Base-by-base conservation (phyloP, 2,888 invertebrate species). In the Encarsia formosa region DNA sequence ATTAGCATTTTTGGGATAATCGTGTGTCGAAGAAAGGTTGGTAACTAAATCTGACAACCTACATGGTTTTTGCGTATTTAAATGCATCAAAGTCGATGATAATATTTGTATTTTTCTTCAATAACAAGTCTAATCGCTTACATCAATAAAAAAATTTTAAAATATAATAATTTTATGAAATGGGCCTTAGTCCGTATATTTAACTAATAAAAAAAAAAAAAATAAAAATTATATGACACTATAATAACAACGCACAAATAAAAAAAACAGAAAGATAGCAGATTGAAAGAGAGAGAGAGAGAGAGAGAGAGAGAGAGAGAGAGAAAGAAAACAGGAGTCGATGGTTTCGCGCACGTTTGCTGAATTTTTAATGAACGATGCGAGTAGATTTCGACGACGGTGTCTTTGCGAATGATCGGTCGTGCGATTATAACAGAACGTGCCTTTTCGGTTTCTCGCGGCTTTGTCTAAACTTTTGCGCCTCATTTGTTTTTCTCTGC, bases 281-380 rank as follows among this genome's bases (percentile, higher is more conserved):
- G 26, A 29, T 2, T 29, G 31, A 26, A 29, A 31, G 29, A 31
- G 39, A 31, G 34, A 18, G 41, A 32, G 39, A 49, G 32, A 34
- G 29, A 38, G 37, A 46, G 42, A 49, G 29, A 23, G 35, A 23
- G n/a, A 43, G 49, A 43, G 45, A 49, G 37, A 41, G 18, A 35
- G 9, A 22, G 35, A 24, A 47, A 31, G 23, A 37, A 53, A 46
- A 52, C 49, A 46, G 52, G 47, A 53, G 56, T 40, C 56, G 50
- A 53, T 50, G 56, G 52, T 50, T 52, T 57, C 49, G 52, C 55
- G 48, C 49, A 32, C 49, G 43, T 45, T 40, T n/a, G 26, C 20
- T 15, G 51, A 55, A 55, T 55, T 44, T 20, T 9, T 48, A 55
- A 55, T 51, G 43, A 38, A 23, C 18, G 24, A 54, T 19, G 42